Conservation (phyloP, 1,140 invertebrate species). For the Scaptomyza hsui region DNA sequence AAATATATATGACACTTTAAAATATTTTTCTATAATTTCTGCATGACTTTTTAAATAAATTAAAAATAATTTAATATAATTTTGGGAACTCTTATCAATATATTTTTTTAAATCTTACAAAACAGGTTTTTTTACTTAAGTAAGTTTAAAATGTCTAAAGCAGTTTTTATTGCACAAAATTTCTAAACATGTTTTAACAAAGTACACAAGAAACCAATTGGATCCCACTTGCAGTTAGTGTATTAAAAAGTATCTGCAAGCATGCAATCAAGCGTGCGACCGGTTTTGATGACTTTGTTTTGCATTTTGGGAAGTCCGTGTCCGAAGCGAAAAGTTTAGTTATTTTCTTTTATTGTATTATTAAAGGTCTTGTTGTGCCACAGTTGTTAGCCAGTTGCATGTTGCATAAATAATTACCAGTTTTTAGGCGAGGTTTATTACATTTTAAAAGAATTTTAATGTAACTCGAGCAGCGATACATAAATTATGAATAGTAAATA, state of each 20-base stretch:
- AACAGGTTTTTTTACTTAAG: no score
- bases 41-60: no score
- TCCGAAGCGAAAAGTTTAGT: conserved; percentile 35
- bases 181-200: not conserved
- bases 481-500: conserved; percentile 38
- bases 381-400: conserved; percentile 20
- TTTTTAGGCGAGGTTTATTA: conserved; percentile 27
- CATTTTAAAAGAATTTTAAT: conserved; percentile 27
- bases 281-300: conserved; percentile 67
- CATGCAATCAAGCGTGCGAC: conserved; percentile 46
- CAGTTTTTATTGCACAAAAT: no score
- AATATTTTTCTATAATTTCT: no score
- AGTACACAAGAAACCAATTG: not conserved
- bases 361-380: conserved; percentile 30
- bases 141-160: no score
- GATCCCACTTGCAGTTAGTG: not conserved
- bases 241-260: conserved; percentile 39
- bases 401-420: conserved; percentile 43
- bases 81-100: no score
- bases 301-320: conserved; percentile 29
- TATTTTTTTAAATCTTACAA: no score
- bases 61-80: no score
- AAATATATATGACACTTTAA: no score
- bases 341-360: conserved; percentile 59
- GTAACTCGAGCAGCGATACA: conserved; percentile 18